Evolutionary conservation across 1,140 invertebrate species (phyloP).

Genomic region (Ips typographus): DNA sequence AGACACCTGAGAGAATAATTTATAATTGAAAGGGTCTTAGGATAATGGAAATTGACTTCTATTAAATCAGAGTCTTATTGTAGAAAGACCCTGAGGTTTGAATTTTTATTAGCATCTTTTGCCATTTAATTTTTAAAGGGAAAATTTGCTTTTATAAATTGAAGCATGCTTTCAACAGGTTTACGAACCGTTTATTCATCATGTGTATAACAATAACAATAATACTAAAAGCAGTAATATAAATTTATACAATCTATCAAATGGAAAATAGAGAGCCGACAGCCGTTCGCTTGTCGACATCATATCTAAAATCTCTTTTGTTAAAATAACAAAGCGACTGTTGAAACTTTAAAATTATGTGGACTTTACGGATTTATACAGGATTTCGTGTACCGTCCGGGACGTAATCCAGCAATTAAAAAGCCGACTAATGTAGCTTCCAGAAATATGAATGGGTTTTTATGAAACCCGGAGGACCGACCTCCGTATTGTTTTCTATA

Average conservation of each 20-base stretch:
- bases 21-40: too few relatives aligned
- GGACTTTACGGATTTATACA: constrained; percentile 2
- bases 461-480: background rate
- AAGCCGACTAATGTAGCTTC: background rate
- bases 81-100: too few relatives aligned
- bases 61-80: too few relatives aligned
- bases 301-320: constrained; percentile 19
- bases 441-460: background rate
- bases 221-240: background rate
- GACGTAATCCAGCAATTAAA: constrained; percentile 10
- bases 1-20: too few relatives aligned
- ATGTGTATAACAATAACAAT: too few relatives aligned
- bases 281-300: background rate
- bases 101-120: too few relatives aligned
- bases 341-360: constrained; percentile 19
- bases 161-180: too few relatives aligned
- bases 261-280: constrained; percentile 10
- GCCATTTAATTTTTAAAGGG: too few relatives aligned
- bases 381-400: background rate
- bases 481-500: background rate
- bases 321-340: constrained; percentile 20
- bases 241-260: constrained; percentile 10
- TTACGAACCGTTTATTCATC: too few relatives aligned
- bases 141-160: too few relatives aligned
- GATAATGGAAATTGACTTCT: too few relatives aligned